Conservation (phyloP, 2,888 invertebrate genomes). For the Ischnura elegans region DNA sequence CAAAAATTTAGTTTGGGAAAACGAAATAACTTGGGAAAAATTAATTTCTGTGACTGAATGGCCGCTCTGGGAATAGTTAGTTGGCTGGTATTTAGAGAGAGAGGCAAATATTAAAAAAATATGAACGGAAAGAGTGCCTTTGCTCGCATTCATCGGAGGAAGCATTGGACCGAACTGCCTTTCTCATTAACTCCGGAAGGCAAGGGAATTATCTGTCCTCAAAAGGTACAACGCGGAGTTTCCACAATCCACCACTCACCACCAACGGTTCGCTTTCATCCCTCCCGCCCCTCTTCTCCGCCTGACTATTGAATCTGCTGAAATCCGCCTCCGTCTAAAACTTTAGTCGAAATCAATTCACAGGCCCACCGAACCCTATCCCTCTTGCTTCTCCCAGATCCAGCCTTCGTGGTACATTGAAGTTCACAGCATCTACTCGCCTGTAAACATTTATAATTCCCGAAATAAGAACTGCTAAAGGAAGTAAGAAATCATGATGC, state of each 20-base stretch:
- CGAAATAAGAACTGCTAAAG: background rate
- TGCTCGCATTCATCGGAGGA: background rate
- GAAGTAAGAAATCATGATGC: background rate
- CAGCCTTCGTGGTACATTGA: too few relatives aligned
- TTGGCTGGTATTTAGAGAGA: background rate
- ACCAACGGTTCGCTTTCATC: background rate
- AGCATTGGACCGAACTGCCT: slow-evolving; percentile 38
- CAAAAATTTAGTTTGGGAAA: too few relatives aligned
- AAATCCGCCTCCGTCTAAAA: background rate
- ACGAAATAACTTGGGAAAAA: too few relatives aligned
- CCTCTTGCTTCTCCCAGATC: background rate
- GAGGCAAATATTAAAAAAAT: background rate
- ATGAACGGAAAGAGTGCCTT: background rate
- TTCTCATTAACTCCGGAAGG: slow-evolving; percentile 31
- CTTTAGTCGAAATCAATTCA: background rate
- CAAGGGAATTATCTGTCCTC: background rate
- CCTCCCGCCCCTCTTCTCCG: background rate
- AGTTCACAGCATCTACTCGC: background rate
- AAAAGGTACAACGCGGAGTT: background rate
- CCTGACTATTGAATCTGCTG: background rate
- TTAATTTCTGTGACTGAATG: too few relatives aligned
- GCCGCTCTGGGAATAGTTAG: background rate
- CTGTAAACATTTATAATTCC: background rate
- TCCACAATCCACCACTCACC: background rate
- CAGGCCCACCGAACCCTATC: background rate